Evolutionary conservation across 2,888 invertebrate species (phyloP).

Genomic region (Oscheius sp.): DNA sequence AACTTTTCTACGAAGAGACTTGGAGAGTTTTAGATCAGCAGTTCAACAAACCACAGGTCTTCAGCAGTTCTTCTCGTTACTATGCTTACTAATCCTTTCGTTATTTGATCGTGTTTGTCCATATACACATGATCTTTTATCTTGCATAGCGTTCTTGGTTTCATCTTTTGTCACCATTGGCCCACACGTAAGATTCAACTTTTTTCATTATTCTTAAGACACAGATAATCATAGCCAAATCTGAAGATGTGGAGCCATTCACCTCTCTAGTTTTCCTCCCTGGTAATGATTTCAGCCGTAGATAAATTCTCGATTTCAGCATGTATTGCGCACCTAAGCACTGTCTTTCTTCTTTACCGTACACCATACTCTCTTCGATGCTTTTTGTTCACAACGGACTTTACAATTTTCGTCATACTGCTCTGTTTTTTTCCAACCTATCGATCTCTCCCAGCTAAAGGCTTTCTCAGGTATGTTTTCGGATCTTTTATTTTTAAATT

Average conservation of each 20-base stretch:
- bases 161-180: constrained; percentile 74
- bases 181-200: constrained; percentile 58
- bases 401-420: constrained; percentile 61
- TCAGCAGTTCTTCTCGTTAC: constrained; percentile 59
- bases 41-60: constrained; percentile 58
- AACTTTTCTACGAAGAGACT: background rate
- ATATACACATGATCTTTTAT: constrained; percentile 78
- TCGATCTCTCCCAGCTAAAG: constrained; percentile 34
- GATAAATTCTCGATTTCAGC: constrained; percentile 33
- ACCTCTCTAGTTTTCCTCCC: constrained; percentile 67
- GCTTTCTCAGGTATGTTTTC: constrained; percentile 41
- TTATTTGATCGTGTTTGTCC: constrained; percentile 52
- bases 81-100: constrained; percentile 54
- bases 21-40: constrained; percentile 52
- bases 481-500: background rate
- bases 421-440: constrained; percentile 63
- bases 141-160: constrained; percentile 81
- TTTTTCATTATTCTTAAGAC: background rate
- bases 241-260: constrained; percentile 47
- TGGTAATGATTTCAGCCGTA: constrained; percentile 31
- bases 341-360: constrained; percentile 64
- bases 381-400: constrained; percentile 60
- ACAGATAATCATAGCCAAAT: constrained; percentile 50
- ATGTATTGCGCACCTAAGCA: constrained; percentile 64
- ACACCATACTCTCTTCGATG: constrained; percentile 66